phyloP scores from a whole-genome alignment of 2,113 vertebrate genomes.

The Falcunculus frontatus region DNA sequence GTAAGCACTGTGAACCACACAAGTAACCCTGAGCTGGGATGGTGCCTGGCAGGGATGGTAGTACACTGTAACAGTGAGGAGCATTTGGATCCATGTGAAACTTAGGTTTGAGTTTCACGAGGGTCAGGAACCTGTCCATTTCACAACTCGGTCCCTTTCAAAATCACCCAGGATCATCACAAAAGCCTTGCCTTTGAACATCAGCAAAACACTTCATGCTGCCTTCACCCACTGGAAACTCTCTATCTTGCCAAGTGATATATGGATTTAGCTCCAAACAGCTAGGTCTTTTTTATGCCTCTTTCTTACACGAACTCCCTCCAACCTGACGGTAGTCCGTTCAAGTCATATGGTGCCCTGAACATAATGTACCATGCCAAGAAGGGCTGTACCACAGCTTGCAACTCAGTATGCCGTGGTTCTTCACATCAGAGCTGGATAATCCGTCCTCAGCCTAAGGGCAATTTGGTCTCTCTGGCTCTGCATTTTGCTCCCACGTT shows the following conservation, averaged over 20 bases:
- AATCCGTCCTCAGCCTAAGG: not conserved
- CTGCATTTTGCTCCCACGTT: accelerated
- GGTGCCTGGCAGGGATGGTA: not conserved
- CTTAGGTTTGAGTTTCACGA: not conserved
- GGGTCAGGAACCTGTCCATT: not conserved
- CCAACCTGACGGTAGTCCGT: not conserved
- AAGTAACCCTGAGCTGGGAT: not conserved
- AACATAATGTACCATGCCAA: not conserved
- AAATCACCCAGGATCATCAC: not conserved
- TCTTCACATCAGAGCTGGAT: not conserved
- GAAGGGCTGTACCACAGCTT: not conserved
- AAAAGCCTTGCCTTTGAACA: not conserved
- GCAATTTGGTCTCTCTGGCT: not conserved
- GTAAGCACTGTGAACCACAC: not conserved
- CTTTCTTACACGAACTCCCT: not conserved
- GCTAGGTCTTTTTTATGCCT: not conserved
- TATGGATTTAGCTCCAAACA: not conserved
- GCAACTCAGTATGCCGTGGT: not conserved
- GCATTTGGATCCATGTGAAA: not conserved
- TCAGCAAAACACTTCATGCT: not conserved
- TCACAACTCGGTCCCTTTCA: not conserved
- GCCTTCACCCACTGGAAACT: not conserved
- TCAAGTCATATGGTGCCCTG: not conserved
- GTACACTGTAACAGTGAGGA: not conserved
- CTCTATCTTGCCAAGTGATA: not conserved